A percentile compares a stretch with the other conserved stretches of the same genome.
Conservation (phyloP, 2,888 invertebrate species). For the Desoria tigrina region DNA sequence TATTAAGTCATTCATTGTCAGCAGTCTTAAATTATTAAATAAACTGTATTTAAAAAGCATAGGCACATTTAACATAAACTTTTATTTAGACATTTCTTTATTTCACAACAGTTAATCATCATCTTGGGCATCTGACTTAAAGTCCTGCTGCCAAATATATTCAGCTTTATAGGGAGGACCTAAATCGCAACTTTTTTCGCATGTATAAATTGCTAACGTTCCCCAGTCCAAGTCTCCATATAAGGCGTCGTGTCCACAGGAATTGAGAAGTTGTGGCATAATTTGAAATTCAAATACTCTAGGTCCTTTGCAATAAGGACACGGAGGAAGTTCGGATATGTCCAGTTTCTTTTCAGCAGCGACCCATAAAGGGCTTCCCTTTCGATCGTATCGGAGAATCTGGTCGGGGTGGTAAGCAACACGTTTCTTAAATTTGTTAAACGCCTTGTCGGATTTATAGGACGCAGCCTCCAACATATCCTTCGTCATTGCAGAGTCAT, state of each 20-base stretch:
- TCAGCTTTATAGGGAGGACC: conserved; percentile 73
- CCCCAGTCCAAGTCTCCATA: conserved; percentile 83
- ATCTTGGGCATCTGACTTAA: conserved; percentile 30
- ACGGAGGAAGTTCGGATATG: conserved; percentile 66
- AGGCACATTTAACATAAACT: too few species aligned
- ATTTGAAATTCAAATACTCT: conserved; percentile 90
- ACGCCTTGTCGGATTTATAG: conserved; percentile 72
- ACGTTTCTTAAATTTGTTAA: conserved; percentile 73
- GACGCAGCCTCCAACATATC: conserved; percentile 71
- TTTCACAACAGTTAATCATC: too few species aligned
- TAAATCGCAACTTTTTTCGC: conserved; percentile 71
- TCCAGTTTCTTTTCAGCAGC: conserved; percentile 63
- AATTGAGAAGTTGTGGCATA: conserved; percentile 77
- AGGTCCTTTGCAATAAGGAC: conserved; percentile 70
- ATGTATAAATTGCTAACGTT: conserved; percentile 80
- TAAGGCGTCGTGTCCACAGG: conserved; percentile 66
- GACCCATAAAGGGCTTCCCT: conserved; percentile 81
- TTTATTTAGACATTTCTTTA: not conserved
- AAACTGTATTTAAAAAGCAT: too few species aligned
- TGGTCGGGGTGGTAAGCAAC: conserved; percentile 75
- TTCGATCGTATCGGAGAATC: conserved; percentile 75
- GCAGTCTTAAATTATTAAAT: not conserved
- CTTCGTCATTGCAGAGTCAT: conserved; percentile 64
- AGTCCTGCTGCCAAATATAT: conserved; percentile 83
- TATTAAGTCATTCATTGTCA: not conserved